A percentile compares a stretch with the other conserved stretches of the same genome.
These are phyloP conservation scores for Dromius quadrimaculatus DNA, from an alignment of 2,888 invertebrate species.

Conservation along the genomic window DNA sequence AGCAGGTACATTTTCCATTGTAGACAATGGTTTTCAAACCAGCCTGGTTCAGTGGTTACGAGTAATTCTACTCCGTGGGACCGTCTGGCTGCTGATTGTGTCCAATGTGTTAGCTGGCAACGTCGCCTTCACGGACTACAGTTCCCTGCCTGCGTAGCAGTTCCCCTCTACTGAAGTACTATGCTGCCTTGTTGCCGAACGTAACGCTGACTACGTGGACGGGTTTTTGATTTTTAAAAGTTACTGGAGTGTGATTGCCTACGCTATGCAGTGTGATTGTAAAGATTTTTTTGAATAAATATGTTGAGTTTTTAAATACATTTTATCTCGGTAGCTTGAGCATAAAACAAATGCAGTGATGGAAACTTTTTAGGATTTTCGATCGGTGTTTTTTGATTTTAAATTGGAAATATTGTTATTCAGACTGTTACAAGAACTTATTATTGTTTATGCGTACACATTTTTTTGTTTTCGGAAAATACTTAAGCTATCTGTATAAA, in stretches of 20 bases:
- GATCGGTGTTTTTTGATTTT: too few relatives aligned
- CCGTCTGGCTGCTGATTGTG: constrained; percentile 7
- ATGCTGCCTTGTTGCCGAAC: constrained; percentile 29
- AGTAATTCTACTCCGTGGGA: constrained; percentile 40
- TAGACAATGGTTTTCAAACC: constrained; percentile 26
- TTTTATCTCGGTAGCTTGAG: not conserved
- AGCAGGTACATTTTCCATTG: constrained; percentile 42
- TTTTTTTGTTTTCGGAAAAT: too few relatives aligned
- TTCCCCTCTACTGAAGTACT: constrained; percentile 27
- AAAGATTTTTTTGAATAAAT: not conserved
- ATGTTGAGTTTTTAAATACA: not conserved
- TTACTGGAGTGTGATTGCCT: constrained; percentile 18
- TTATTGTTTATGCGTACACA: too few relatives aligned
- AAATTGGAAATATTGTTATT: too few relatives aligned
- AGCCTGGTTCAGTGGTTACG: constrained; percentile 42
- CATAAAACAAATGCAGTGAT: too few relatives aligned
- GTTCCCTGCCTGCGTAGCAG: constrained; percentile 11
- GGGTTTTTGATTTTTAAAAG: constrained; percentile 19
- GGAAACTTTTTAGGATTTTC: too few relatives aligned
- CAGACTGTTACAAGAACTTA: too few relatives aligned
- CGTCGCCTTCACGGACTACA: constrained; percentile 16
- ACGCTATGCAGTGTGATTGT: constrained; percentile 5
- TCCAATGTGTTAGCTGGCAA: constrained; percentile 23
- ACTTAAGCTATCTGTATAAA: too few relatives aligned
- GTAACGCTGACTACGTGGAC: constrained; percentile 5